Evolutionary conservation across 2,888 invertebrate species (phyloP).

Genomic region (Conchocele bisecta): DNA sequence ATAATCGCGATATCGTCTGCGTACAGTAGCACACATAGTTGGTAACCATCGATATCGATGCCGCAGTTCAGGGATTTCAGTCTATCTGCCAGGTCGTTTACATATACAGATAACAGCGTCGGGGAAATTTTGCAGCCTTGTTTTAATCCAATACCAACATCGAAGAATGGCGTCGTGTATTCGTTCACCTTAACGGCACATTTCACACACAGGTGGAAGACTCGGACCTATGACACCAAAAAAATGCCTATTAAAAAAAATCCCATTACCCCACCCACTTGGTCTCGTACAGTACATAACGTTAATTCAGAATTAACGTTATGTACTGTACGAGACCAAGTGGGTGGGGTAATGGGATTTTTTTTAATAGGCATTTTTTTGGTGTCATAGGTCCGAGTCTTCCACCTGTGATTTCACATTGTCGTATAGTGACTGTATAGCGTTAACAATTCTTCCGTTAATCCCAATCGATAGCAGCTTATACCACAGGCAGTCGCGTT

Average conservation of each 20-base stretch:
- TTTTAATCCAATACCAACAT: constrained; percentile 6
- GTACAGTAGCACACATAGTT: constrained; percentile 6
- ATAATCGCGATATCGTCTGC: constrained; percentile 31
- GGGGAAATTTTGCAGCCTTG: constrained; percentile 29
- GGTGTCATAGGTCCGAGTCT: no score
- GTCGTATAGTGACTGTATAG: background rate
- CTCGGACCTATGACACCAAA: no score
- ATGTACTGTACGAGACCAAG: no score
- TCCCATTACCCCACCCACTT: no score
- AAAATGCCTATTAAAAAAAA: no score
- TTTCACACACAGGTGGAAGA: no score
- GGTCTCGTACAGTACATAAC: no score
- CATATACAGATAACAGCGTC: constrained; percentile 16
- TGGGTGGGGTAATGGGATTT: no score
- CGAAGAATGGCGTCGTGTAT: background rate
- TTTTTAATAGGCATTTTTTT: no score
- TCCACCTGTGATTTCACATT: background rate
- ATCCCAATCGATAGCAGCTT: background rate
- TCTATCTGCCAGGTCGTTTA: constrained; percentile 23
- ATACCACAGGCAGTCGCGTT: background rate
- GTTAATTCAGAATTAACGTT: no score
- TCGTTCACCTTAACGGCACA: background rate
- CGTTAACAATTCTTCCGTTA: background rate
- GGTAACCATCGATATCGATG: background rate
- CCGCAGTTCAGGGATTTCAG: constrained; percentile 3